Evolutionary conservation across 2,797 vertebrate genomes (phyloP), one percentile per base, ranked within the genome.

Genomic region (Cryptoblepharus egeriae): DNA sequence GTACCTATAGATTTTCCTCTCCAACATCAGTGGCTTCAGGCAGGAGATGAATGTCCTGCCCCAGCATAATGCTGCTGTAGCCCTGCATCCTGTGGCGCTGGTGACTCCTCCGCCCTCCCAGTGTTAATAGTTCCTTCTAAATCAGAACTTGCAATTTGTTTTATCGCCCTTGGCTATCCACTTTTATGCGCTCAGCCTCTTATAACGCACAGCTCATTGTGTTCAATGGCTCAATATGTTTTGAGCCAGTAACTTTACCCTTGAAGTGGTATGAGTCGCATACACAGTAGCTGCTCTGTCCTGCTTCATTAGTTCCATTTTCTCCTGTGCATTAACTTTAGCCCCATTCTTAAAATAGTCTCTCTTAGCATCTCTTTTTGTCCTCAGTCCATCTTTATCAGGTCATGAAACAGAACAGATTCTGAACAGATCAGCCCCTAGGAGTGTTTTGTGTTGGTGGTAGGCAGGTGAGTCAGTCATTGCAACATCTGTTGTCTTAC

Each of bases 21-120:
- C 79, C 78, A 81, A 52, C 61, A 79, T 1, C 69, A 87, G 71
- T 64, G 0, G 2, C 73, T 77, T 88, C 88, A 82, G 67, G 84
- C 85, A 49, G 89, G 75, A 91, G 79, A 79, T 90, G 87, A 45
- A 86, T 72, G 77, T n/a, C 18, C 64, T 85, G 75, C 30, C 67
- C 63, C 77, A 78, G 80, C 1, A 24, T 18, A 67, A 82, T 8
- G 67, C 61, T 7, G 24, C 4, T 78, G 55, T 0, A 0, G 0
- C 72, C 77, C 15, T 24, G 35, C n/a, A 28, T 32, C 63, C 80
- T 88, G 84, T 75, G 35, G 61, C 75, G 67, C 8, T 55, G 79
- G 77, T 61, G 82, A 3, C 45, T 22, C 64, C 39, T 9, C 52
- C 60, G 39, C 18, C 64, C 39, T 9, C 52, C 60, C 72, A n/a